Percentiles rank a stretch among this genome's conserved stretches.
Evolutionary conservation across 2,888 invertebrate genomes (phyloP).

Genomic region (Psococerastis gibbosa): DNA sequence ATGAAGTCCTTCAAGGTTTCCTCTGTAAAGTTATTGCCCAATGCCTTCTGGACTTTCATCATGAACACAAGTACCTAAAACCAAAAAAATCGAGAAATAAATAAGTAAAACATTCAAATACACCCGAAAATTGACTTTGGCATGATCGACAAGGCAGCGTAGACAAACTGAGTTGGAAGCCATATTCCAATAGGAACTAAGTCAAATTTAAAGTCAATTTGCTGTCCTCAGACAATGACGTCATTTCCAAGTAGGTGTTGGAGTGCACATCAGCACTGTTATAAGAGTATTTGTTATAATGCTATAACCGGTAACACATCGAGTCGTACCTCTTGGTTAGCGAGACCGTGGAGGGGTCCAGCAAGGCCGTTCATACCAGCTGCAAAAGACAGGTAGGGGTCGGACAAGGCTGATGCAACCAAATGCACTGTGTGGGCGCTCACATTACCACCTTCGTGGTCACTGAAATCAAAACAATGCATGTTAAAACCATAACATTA

Average conservation of each 20-base stretch:
- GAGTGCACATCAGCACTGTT: too few relatives aligned
- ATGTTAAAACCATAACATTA: too few relatives aligned
- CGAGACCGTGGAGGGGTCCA: conserved; percentile 88
- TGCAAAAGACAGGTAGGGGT: conserved; percentile 81
- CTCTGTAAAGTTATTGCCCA: conserved; percentile 72
- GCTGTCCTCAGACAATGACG: too few relatives aligned
- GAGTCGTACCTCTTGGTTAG: conserved; percentile 65
- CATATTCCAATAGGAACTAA: too few relatives aligned
- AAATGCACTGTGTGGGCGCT: conserved; percentile 88
- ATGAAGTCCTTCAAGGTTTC: conserved; percentile 90
- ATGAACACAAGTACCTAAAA: conserved; percentile 79
- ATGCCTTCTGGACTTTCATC: conserved; percentile 66
- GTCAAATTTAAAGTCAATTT: too few relatives aligned
- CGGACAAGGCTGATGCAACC: conserved; percentile 84
- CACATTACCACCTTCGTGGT: conserved; percentile 94
- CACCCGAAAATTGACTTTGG: too few relatives aligned
- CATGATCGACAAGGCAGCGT: too few relatives aligned
- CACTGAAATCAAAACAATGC: conserved; percentile 33
- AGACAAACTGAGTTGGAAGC: too few relatives aligned
- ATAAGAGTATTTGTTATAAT: too few relatives aligned
- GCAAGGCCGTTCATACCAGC: conserved; percentile 89
- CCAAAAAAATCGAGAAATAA: conserved; percentile 13
- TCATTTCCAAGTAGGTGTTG: too few relatives aligned
- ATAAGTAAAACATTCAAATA: too few relatives aligned
- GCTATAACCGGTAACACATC: too few relatives aligned